Conservation (phyloP, 2,888 invertebrate genomes). For the Caenorhabditis afra region DNA sequence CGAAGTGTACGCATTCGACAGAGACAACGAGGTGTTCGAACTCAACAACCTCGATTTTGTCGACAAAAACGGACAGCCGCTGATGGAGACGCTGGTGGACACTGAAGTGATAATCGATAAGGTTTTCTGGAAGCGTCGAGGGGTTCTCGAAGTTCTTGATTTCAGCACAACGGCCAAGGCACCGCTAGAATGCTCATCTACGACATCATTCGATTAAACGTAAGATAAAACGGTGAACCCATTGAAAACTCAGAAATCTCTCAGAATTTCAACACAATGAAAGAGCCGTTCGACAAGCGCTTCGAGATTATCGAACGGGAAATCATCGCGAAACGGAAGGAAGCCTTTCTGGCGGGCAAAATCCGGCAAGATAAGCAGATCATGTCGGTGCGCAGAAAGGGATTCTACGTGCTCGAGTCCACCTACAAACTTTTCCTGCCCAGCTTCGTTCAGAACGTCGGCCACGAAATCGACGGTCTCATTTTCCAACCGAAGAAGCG, state of each 20-base stretch:
- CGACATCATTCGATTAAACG: slow-evolving; percentile 91
- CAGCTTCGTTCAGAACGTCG: slow-evolving; percentile 89
- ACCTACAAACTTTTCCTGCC: slow-evolving; percentile 82
- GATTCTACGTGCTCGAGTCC: slow-evolving; percentile 82
- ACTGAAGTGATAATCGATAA: slow-evolving; percentile 79
- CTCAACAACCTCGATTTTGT: slow-evolving; percentile 89
- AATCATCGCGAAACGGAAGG: slow-evolving; percentile 84
- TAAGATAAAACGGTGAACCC: slow-evolving; percentile 75
- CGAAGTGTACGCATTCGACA: slow-evolving; percentile 93
- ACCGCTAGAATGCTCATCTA: slow-evolving; percentile 94
- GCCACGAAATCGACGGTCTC: slow-evolving; percentile 96
- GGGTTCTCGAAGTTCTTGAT: too few species aligned
- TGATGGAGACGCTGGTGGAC: slow-evolving; percentile 75
- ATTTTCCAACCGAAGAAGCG: slow-evolving; percentile 95
- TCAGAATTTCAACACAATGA: slow-evolving; percentile 86
- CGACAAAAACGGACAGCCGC: slow-evolving; percentile 84
- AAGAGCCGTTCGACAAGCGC: slow-evolving; percentile 88
- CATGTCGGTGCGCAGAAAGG: slow-evolving; percentile 87
- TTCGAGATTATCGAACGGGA: slow-evolving; percentile 86
- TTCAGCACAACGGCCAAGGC: slow-evolving; percentile 71
- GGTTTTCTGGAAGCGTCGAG: slow-evolving; percentile 23
- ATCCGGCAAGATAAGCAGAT: slow-evolving; percentile 79
- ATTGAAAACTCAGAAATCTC: not conserved
- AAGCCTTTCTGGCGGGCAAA: slow-evolving; percentile 86
- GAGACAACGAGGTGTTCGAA: slow-evolving; percentile 88